Base-by-base conservation (phyloP, 2,797 vertebrate genomes). In the Argyrosomus regius region DNA sequence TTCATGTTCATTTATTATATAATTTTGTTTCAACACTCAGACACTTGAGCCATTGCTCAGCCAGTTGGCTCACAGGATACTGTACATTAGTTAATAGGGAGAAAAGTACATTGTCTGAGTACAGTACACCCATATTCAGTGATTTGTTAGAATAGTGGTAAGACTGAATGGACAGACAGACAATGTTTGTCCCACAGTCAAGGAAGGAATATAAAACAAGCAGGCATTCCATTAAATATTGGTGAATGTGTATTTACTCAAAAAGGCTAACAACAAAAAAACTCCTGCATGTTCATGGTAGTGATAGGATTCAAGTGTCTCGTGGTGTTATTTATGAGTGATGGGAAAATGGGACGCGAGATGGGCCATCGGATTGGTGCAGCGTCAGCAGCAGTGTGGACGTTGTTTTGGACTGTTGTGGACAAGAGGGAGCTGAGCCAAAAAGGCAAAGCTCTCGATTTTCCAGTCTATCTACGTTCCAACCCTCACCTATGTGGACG, bases 1-100 rank as follows among this genome's bases (percentile, higher is more conserved):
- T 72, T 80, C 57, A 41, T 73, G 48, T 80, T 86, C 43, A 68
- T 80, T 77, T 61, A 74, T 78, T 45, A 14, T 48, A 72, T 69
- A n/a, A 22, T 72, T 79, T 53, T 22, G 50, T 69, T 80, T 77
- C 35, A 81, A 35, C 61, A 26, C 35, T 18, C 46, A 43, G 53
- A 60, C 46, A 61, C 48, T 53, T 50, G 45, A 85, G 50, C 50
- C 22, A 8, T 56, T 75, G 60, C 70, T 24, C 24, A 6, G n/a
- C n/a, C n/a, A 35, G 12, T 71, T 49, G 53, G 31, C 58, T 81
- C 64, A 66, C 16, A 70, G 45, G 20, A 39, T 7, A 11, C 11
- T 39, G 24, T 24, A 26, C 43, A 50, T 52, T 35, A 73, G 43
- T 35, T 67, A 52, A 77, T 3, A 18, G 18, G 52, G 8, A 63